Evolutionary conservation across 2,888 invertebrate species (phyloP).

Genomic region (Tribolium freemani): DNA sequence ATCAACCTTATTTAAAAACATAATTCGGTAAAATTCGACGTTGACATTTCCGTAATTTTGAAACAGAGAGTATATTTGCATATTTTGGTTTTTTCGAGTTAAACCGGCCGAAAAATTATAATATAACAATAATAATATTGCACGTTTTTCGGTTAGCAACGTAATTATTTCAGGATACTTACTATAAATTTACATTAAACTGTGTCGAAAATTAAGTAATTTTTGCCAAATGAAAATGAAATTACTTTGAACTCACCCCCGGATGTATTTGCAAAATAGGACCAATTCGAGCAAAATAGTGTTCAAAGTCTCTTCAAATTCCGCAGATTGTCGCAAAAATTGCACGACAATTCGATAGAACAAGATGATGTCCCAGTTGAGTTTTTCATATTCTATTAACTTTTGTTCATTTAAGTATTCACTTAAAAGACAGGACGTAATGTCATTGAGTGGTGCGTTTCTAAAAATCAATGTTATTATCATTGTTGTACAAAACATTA

Average conservation of each 20-base stretch:
- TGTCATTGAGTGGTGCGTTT: background rate
- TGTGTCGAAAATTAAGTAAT: too few species aligned
- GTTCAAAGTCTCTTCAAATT: constrained; percentile 72
- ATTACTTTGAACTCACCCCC: constrained; percentile 71
- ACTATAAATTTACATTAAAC: too few species aligned
- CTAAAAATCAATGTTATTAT: background rate
- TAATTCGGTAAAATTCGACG: too few species aligned
- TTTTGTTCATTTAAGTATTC: background rate
- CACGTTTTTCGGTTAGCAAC: too few species aligned
- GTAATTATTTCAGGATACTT: too few species aligned
- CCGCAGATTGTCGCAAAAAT: constrained; percentile 66
- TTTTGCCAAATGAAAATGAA: too few species aligned
- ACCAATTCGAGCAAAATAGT: constrained; percentile 80
- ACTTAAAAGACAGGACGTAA: background rate
- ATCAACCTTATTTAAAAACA: too few species aligned
- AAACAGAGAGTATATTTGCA: too few species aligned
- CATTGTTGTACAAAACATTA: background rate
- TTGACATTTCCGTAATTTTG: too few species aligned
- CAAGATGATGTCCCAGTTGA: constrained; percentile 72
- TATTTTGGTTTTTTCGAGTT: too few species aligned
- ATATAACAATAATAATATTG: too few species aligned
- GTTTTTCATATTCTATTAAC: constrained; percentile 65
- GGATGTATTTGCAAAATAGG: constrained; percentile 80
- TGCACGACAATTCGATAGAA: constrained; percentile 77
- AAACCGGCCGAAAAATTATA: too few species aligned